Evolutionary conservation across 2,113 vertebrate species (phyloP), one percentile per base, ranked within the genome.

Genomic region (Saguinus midas): DNA sequence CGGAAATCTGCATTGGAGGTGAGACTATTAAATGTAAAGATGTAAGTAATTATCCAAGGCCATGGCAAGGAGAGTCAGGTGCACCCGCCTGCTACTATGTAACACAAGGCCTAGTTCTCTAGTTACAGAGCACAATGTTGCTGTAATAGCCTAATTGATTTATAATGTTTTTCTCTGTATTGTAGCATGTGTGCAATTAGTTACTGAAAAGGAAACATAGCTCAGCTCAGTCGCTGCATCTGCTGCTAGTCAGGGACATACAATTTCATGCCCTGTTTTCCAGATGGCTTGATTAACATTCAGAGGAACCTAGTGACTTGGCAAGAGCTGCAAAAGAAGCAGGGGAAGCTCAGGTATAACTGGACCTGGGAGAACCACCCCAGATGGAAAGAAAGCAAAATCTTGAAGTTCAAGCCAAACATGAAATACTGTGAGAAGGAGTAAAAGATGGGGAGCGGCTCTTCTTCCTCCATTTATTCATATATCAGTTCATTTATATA

Each of bases 251-350:
- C 97, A 97, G 96, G 57, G 95, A 89, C 21, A 6, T 78, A 84
- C 25, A 8, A 48, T 94, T 96, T 91, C 97, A 94, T 97, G 95
- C 94, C 94, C 86, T 96, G 43, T 87, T 97, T 97, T 97, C 97
- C 98, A 98, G 94, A 97, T 97, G 97, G 93, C 94, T 96, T 93
- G 94, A 97, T 96, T 89, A 97, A 96, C 91, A 95, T 95, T 85
- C 93, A 91, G 84, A 57, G 89, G 79, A 95, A 93, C 45, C 93
- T 61, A 89, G 93, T 21, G 94, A 86, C 73, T 95, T 89, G 86
- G 96, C 94, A 75, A 48, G 82, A 55, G 43, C 75, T 48, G n/a
- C 78, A 83, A 57, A 94, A 40, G 64, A 89, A 83, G 61, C 61
- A 43, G 29, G n/a, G 58, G 58, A 96, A 91, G 70, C 86, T 84